Conservation (phyloP, 2,888 invertebrate species). For the Ceratothoa steindachneri region DNA sequence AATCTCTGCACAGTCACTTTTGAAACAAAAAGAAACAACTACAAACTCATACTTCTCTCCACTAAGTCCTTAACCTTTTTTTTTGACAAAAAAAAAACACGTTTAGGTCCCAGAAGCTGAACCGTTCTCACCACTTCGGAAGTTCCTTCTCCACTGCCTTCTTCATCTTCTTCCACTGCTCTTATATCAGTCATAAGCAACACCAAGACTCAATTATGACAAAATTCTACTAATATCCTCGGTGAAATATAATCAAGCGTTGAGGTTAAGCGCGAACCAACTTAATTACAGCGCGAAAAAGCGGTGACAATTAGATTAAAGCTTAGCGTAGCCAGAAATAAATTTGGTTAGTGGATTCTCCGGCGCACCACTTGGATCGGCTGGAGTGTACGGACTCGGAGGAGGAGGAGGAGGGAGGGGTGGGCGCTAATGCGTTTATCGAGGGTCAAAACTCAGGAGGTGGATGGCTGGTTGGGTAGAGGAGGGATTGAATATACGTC, state of each 20-base stretch:
- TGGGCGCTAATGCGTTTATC: no score
- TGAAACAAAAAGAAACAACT: no score
- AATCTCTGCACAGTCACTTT: no score
- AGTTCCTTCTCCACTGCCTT: constrained; percentile 28
- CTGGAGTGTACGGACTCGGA: background rate
- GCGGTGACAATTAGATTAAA: constrained; percentile 42
- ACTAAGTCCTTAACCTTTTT: no score
- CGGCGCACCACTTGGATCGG: background rate
- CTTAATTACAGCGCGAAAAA: constrained; percentile 47
- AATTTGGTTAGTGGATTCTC: constrained; percentile 46
- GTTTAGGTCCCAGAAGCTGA: no score
- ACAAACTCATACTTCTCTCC: no score
- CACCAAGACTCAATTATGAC: constrained; percentile 46
- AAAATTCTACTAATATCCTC: constrained; percentile 46
- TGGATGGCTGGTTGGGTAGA: no score
- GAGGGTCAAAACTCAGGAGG: no score
- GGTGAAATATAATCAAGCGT: constrained; percentile 47
- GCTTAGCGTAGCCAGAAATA: constrained; percentile 31
- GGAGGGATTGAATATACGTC: no score
- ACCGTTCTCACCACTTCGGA: constrained; percentile 24
- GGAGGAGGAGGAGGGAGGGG: background rate
- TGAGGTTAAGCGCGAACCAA: constrained; percentile 46
- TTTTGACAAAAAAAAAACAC: no score
- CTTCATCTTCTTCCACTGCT: constrained; percentile 29
- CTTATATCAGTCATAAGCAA: constrained; percentile 47